Evolutionary conservation across 2,113 vertebrate species (phyloP).

Genomic region (Oceanites oceanicus): DNA sequence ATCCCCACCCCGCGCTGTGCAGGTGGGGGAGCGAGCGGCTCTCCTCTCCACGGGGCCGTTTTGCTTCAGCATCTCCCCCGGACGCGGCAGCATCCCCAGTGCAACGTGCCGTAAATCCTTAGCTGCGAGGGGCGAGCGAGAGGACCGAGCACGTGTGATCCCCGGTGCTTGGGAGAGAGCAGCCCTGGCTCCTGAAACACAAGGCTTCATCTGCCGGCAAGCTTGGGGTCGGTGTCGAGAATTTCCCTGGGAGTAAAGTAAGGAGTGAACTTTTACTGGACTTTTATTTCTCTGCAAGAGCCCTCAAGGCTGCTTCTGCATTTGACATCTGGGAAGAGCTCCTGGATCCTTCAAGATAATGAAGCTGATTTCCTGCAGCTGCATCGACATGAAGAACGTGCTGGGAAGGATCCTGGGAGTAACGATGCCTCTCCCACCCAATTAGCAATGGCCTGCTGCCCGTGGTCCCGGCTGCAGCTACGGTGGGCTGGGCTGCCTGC

Average conservation of each 20-base stretch:
- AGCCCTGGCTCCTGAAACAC: neutral
- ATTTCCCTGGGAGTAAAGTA: neutral
- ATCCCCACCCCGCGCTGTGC: neutral
- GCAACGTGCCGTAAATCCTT: neutral
- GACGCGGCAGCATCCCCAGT: neutral
- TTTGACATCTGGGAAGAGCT: neutral
- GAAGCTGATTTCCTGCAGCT: neutral
- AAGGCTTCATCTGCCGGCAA: accelerated
- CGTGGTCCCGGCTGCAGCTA: neutral
- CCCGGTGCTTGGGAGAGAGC: neutral
- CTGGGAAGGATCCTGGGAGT: neutral
- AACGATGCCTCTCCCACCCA: neutral
- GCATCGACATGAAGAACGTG: accelerated
- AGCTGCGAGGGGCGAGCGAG: accelerated
- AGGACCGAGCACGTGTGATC: accelerated
- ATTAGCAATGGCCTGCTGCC: neutral
- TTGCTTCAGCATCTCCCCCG: neutral
- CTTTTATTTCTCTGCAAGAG: neutral
- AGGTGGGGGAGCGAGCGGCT: neutral
- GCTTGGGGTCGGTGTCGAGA: neutral
- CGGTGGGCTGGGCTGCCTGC: neutral
- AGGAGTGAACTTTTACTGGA: neutral
- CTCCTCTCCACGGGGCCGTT: neutral
- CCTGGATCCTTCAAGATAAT: neutral
- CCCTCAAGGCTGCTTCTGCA: neutral